These are phyloP conservation scores for Salminus brasiliensis DNA, from an alignment of 2,113 vertebrate genomes.

Conservation along the genomic window DNA sequence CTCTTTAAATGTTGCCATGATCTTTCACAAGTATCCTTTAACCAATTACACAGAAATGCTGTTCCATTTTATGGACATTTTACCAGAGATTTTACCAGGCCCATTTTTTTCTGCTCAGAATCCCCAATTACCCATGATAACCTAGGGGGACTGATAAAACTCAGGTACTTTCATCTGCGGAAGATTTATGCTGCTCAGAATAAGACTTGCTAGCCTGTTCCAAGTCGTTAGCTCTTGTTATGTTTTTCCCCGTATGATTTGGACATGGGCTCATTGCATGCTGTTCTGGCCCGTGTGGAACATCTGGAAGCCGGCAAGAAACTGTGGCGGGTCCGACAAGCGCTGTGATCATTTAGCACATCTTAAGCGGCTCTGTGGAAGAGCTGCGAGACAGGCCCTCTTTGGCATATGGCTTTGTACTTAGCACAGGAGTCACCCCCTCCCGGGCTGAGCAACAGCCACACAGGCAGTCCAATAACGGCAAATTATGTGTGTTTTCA, in stretches of 20 bases:
- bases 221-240: constrained; percentile 48
- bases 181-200: constrained; percentile 47
- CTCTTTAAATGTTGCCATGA: neutral
- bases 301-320: constrained; percentile 52
- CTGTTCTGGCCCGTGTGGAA: neutral
- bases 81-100: constrained; percentile 32
- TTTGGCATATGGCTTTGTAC: constrained; percentile 47
- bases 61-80: constrained; percentile 16
- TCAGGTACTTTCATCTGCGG: constrained; percentile 43
- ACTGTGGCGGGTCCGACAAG: constrained; percentile 33
- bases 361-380: constrained; percentile 40
- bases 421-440: constrained; percentile 43
- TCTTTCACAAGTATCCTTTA: neutral
- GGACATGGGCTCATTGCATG: constrained; percentile 18
- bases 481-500: constrained; percentile 46
- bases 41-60: neutral
- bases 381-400: constrained; percentile 34
- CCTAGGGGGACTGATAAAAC: constrained; percentile 42
- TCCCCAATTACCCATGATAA: constrained; percentile 44
- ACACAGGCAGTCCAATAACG: constrained; percentile 29
- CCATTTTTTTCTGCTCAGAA: constrained; percentile 21
- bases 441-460: constrained; percentile 33
- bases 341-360: constrained; percentile 45
- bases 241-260: constrained; percentile 42
- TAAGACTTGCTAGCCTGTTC: constrained; percentile 30